Conservation (phyloP, 2,113 vertebrate genomes). For the Tupaia chinensis region DNA sequence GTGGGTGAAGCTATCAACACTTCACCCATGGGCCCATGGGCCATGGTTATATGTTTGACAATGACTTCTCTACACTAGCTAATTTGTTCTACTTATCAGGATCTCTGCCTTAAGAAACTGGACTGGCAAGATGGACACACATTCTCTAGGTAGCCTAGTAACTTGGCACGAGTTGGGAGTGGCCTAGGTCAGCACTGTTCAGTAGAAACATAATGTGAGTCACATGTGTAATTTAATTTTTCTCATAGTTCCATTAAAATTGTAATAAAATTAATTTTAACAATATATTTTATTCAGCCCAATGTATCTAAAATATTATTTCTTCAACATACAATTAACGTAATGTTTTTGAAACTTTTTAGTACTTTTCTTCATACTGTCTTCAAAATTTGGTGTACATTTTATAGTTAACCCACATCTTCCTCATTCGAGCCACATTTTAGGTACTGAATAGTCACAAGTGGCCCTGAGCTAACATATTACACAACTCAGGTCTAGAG, state of each 20-base stretch:
- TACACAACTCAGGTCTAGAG: neutral
- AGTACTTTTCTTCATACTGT: neutral
- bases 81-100: neutral
- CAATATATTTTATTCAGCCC: neutral
- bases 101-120: neutral
- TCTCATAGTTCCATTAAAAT: neutral
- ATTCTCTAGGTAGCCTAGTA: neutral
- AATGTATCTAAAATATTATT: constrained; percentile 5
- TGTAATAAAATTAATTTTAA: neutral
- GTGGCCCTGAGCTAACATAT: neutral
- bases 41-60: neutral
- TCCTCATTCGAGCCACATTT: neutral
- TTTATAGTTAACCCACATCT: neutral
- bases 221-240: neutral
- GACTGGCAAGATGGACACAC: neutral
- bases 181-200: neutral
- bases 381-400: neutral
- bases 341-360: neutral
- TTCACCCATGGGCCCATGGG: neutral
- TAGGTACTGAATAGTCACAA: neutral
- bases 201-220: neutral
- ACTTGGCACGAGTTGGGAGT: neutral
- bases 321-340: constrained; percentile 8
- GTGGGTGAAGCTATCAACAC: neutral
- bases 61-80: neutral